phyloP scores from a whole-genome alignment of 2,797 vertebrate genomes.

The Liparis tanakae region DNA sequence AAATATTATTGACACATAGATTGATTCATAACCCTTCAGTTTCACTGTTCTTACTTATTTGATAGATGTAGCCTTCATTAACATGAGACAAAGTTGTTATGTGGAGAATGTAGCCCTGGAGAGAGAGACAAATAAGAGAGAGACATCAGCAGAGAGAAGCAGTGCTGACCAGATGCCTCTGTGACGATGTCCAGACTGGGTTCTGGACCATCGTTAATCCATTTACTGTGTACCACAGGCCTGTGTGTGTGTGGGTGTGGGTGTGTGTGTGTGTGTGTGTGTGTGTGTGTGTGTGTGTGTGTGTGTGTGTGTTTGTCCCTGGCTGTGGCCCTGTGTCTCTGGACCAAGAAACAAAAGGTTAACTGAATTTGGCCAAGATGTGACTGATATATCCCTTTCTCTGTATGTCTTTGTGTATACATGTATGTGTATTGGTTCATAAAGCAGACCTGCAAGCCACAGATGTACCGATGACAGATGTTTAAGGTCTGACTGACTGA shows the following conservation, averaged over 20 bases:
- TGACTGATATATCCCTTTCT: slow-evolving; percentile 61
- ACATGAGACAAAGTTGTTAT: slow-evolving; percentile 38
- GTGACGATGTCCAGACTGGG: slow-evolving; percentile 74
- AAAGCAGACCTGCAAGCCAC: slow-evolving; percentile 27
- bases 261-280: slow-evolving; percentile 41
- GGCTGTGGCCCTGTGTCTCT: slow-evolving; percentile 59
- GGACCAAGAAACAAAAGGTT: slow-evolving; percentile 69
- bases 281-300: slow-evolving; percentile 22
- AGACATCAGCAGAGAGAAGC: slow-evolving; percentile 51
- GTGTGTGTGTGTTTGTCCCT: slow-evolving; percentile 39
- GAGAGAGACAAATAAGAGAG: slow-evolving; percentile 45
- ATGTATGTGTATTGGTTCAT: slow-evolving; percentile 27
- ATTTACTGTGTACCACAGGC: slow-evolving; percentile 69
- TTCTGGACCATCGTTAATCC: slow-evolving; percentile 71
- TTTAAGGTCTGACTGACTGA: slow-evolving; percentile 21
- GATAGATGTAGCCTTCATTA: slow-evolving; percentile 27
- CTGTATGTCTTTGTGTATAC: slow-evolving; percentile 41
- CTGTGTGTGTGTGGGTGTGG: slow-evolving; percentile 35
- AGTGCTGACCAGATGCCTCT: slow-evolving; percentile 68
- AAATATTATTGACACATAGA: slow-evolving; percentile 6
- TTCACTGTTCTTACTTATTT: slow-evolving; percentile 10
- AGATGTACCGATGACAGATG: slow-evolving; percentile 30
- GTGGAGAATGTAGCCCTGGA: slow-evolving; percentile 36
- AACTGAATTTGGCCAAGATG: slow-evolving; percentile 69
- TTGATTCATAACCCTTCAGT: background rate